Conservation (phyloP, 2,888 invertebrate species). For the Macropis europaea region DNA sequence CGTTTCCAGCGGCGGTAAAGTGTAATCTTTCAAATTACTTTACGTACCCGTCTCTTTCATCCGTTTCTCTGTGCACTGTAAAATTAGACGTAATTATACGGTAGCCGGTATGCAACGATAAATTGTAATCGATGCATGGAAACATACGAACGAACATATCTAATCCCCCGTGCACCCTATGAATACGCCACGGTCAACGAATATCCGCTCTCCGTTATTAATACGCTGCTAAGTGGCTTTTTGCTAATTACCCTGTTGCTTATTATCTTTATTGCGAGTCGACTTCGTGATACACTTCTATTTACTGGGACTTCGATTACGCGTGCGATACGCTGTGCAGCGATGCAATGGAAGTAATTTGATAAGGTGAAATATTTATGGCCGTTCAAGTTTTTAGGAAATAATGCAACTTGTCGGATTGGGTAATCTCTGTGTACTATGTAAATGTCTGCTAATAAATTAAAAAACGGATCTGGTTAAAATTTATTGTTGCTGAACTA, state of each 20-base stretch:
- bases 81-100: conserved; percentile 25
- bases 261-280: conserved; percentile 47
- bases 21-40: conserved; percentile 19
- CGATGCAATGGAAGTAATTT: not conserved
- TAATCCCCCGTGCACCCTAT: not conserved
- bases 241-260: conserved; percentile 44
- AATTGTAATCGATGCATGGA: conserved; percentile 25
- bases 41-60: conserved; percentile 3
- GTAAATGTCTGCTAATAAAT: too few relatives aligned
- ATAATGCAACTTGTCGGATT: not conserved
- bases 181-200: not conserved
- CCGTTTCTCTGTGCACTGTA: conserved; percentile 6
- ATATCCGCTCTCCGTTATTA: conserved; percentile 26
- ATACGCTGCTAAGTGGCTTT: conserved; percentile 42
- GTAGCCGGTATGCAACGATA: conserved; percentile 12
- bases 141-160: conserved; percentile 13
- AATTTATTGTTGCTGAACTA: too few relatives aligned
- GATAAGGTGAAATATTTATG: conserved; percentile 34
- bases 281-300: conserved; percentile 24
- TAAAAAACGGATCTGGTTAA: too few relatives aligned
- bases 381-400: not conserved
- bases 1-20: not conserved
- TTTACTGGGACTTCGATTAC: conserved; percentile 21
- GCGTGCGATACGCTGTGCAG: not conserved
- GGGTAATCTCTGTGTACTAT: not conserved